Conservation (phyloP, 2,888 invertebrate species). For the Therioaphis trifolii region DNA sequence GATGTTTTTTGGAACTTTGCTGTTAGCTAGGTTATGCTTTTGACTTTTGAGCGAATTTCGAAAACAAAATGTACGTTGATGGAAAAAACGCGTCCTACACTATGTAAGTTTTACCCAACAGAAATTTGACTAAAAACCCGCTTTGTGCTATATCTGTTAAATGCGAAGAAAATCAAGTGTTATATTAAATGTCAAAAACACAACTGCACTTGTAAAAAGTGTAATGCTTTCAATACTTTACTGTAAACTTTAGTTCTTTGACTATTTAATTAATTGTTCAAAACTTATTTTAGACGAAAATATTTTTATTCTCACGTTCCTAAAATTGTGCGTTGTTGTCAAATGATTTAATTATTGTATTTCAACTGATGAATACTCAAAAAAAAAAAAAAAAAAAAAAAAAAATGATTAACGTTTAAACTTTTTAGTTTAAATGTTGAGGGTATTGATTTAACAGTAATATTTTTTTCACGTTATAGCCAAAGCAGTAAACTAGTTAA, state of each 20-base stretch:
- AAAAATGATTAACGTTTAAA: not conserved
- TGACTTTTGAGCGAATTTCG: conserved; percentile 10
- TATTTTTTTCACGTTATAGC: not conserved
- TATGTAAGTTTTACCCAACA: conserved; percentile 12
- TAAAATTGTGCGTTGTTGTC: too few species aligned
- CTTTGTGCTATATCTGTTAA: not conserved
- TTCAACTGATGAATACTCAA: too few species aligned
- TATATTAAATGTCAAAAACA: conserved; percentile 45
- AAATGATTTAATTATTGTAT: too few species aligned
- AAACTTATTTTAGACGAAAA: too few species aligned
- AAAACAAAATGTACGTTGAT: conserved; percentile 21
- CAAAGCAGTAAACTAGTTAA: not conserved
- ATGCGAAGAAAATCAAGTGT: conserved; percentile 29
- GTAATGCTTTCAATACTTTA: not conserved
- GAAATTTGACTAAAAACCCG: conserved; percentile 4
- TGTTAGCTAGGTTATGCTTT: conserved; percentile 36
- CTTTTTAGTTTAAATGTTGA: not conserved
- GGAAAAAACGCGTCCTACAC: not conserved
- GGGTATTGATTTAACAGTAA: too few species aligned
- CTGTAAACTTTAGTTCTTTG: not conserved
- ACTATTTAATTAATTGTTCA: not conserved
- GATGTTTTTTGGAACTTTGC: conserved; percentile 11
- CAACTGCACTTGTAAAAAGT: not conserved
- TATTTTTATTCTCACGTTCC: too few species aligned
- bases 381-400: too few species aligned